Percentiles rank a stretch among this genome's conserved stretches.
phyloP scores from a whole-genome alignment of 1,140 invertebrate species.

The Drosophila ambigua region DNA sequence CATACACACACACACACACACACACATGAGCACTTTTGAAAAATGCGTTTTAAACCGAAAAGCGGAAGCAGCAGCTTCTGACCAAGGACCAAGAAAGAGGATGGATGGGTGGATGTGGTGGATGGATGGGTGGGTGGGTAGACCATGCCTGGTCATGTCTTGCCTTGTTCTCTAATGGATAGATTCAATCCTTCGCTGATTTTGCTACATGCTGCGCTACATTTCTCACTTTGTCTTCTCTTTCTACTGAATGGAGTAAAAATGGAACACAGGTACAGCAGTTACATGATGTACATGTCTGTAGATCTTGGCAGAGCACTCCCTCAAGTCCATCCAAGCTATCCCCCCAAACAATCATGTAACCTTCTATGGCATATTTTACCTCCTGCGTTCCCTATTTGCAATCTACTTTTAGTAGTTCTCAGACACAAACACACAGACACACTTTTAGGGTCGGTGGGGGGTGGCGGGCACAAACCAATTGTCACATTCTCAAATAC shows the following conservation, averaged over 20 bases:
- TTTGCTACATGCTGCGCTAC: conserved; percentile 12
- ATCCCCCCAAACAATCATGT: too few relatives aligned
- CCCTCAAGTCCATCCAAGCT: too few relatives aligned
- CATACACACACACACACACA: conserved; percentile 54
- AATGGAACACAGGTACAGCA: too few relatives aligned
- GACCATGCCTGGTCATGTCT: conserved; percentile 31
- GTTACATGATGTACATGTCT: too few relatives aligned
- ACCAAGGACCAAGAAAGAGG: conserved; percentile 24
- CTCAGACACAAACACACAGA: conserved; percentile 12
- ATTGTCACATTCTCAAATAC: conserved; percentile 50
- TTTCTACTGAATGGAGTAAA: too few relatives aligned
- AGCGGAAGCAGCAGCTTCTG: conserved; percentile 57
- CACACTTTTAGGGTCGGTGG: background rate
- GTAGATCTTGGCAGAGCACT: too few relatives aligned
- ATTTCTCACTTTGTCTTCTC: too few relatives aligned
- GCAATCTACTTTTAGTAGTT: conserved; percentile 59
- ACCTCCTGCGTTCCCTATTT: background rate
- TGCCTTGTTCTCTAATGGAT: conserved; percentile 33
- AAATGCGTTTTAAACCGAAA: conserved; percentile 73
- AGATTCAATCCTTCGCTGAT: conserved; percentile 54
- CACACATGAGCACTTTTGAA: conserved; percentile 60
- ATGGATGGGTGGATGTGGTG: background rate
- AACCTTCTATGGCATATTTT: too few relatives aligned
- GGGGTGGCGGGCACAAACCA: conserved; percentile 8
- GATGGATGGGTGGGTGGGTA: background rate